Conservation (phyloP, 2,888 invertebrate genomes). For the Acleris laterana region DNA sequence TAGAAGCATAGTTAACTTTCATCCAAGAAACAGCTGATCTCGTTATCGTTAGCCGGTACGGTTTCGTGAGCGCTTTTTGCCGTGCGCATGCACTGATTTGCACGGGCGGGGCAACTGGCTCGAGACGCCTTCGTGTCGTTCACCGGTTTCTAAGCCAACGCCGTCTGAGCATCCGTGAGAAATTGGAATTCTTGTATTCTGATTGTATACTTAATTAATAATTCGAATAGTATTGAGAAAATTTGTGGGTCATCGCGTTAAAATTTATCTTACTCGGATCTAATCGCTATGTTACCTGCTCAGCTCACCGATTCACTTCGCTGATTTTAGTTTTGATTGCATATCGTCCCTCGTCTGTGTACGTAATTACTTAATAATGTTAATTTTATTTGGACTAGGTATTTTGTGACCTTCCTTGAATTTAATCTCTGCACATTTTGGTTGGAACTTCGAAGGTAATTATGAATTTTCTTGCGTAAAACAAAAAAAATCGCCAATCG, state of each 20-base stretch:
- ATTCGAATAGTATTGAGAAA: slow-evolving; percentile 40
- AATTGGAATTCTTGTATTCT: slow-evolving; percentile 66
- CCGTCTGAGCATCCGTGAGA: slow-evolving; percentile 65
- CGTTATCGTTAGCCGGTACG: slow-evolving; percentile 64
- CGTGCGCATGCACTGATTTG: slow-evolving; percentile 48
- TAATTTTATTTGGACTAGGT: too few relatives aligned
- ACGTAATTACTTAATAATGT: not conserved
- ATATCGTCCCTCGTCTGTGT: not conserved
- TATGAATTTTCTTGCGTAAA: too few relatives aligned
- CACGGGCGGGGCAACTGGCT: slow-evolving; percentile 48
- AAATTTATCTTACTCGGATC: slow-evolving; percentile 4
- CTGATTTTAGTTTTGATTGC: not conserved
- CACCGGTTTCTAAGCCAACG: slow-evolving; percentile 69
- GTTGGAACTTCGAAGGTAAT: too few relatives aligned
- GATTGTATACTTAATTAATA: slow-evolving; percentile 50
- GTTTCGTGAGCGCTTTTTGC: slow-evolving; percentile 60
- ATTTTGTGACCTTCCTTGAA: too few relatives aligned
- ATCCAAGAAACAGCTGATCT: slow-evolving; percentile 70
- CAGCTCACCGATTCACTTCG: not conserved
- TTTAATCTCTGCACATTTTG: too few relatives aligned
- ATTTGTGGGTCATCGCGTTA: slow-evolving; percentile 40
- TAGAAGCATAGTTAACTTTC: slow-evolving; percentile 63
- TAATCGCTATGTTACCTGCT: not conserved
- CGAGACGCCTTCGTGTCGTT: slow-evolving; percentile 64
- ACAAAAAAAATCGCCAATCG: too few relatives aligned